Evolutionary conservation across 2,113 vertebrate genomes (phyloP).

Genomic region (Silurus meridionalis): DNA sequence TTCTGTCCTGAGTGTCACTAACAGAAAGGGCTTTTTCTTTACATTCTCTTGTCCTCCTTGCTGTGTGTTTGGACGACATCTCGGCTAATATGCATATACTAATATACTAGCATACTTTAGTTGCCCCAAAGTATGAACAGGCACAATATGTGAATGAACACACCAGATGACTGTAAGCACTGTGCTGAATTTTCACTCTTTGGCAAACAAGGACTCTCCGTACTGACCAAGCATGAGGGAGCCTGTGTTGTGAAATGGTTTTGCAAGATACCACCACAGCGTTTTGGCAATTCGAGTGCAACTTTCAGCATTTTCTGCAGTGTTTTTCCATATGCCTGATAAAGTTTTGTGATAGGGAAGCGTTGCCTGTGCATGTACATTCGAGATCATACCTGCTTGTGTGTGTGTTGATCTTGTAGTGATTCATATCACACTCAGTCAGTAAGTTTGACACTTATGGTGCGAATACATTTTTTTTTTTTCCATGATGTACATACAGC

Average conservation of each 20-base stretch:
- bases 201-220: constrained; percentile 58
- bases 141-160: neutral
- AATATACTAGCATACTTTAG: neutral
- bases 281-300: constrained; percentile 63
- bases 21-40: neutral
- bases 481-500: constrained; percentile 60
- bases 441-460: constrained; percentile 43
- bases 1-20: neutral
- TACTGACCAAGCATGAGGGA: constrained; percentile 51
- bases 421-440: constrained; percentile 26
- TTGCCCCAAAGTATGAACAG: neutral
- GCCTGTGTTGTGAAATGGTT: constrained; percentile 66
- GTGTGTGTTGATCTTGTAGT: constrained; percentile 19
- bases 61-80: neutral
- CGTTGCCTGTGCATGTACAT: neutral
- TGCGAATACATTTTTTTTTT: constrained; percentile 62
- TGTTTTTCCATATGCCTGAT: constrained; percentile 47
- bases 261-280: constrained; percentile 65
- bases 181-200: constrained; percentile 52
- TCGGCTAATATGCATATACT: neutral
- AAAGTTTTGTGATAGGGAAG: constrained; percentile 24
- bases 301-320: constrained; percentile 62
- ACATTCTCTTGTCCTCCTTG: neutral
- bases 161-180: constrained; percentile 36
- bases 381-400: neutral